These are phyloP conservation scores for Sebastiscus tertius DNA, from an alignment of 2,797 vertebrate genomes.

Conservation along the genomic window DNA sequence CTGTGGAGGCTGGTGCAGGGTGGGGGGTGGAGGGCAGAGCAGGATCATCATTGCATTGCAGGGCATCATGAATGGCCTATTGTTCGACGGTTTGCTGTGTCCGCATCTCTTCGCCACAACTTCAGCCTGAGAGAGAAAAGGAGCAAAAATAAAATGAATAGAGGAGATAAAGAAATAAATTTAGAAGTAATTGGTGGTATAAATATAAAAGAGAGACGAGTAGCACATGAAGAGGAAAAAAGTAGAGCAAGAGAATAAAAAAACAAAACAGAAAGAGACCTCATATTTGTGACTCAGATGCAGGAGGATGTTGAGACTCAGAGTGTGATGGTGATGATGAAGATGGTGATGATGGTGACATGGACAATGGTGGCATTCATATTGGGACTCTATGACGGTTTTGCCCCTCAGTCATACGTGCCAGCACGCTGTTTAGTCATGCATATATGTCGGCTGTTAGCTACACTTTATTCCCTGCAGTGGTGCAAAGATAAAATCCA, in stretches of 20 bases:
- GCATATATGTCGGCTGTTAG: constrained; percentile 50
- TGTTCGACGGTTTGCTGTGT: constrained; percentile 77
- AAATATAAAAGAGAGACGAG: background rate
- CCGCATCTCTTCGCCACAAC: constrained; percentile 68
- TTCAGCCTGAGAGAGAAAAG: constrained; percentile 41
- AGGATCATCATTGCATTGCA: constrained; percentile 83
- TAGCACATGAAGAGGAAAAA: background rate
- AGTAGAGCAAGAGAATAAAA: background rate
- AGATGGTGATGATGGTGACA: constrained; percentile 62
- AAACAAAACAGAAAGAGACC: background rate
- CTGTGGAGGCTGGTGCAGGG: constrained; percentile 84
- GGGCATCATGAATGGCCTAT: constrained; percentile 86
- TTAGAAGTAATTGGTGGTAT: background rate
- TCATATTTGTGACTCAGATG: constrained; percentile 45
- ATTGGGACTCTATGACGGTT: constrained; percentile 54
- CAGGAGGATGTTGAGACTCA: constrained; percentile 46
- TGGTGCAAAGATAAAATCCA: background rate
- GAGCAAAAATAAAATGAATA: constrained; percentile 19
- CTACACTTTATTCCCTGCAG: constrained; percentile 28
- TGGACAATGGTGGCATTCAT: constrained; percentile 78
- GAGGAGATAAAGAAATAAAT: background rate
- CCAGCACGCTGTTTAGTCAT: constrained; percentile 69
- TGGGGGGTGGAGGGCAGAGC: constrained; percentile 71
- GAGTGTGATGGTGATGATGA: constrained; percentile 60
- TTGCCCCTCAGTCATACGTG: constrained; percentile 65